Base-by-base conservation (phyloP, 2,113 vertebrate species). In the Zosterops hypoxanthus region DNA sequence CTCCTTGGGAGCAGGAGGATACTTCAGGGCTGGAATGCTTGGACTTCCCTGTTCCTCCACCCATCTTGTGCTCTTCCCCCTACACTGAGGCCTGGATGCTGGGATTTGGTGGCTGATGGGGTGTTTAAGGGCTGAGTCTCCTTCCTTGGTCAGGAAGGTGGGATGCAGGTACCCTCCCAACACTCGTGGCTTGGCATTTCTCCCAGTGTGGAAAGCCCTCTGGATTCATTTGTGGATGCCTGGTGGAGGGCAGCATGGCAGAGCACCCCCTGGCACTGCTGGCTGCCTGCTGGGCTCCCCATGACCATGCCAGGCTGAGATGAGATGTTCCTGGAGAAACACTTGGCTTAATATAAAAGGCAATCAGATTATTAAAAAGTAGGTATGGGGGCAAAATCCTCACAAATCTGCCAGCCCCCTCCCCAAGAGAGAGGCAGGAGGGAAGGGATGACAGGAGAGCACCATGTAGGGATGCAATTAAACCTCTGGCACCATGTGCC, bases 31-130 rank as follows among this genome's bases (percentile, higher is more conserved):
- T 23, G 22, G 56, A 56, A 12, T 87, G 33, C 44, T 68, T 1
- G 2, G 14, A 13, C 8, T 78, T 68, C 8, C 23, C n/a, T 26
- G 12, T 85, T 90, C 29, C 36, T 52, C 50, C 31, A 3, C 28
- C 33, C 4, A 6, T 16, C 11, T 28, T 0, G 0, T 0, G 0
- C 64, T 60, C 12, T 28, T n/a, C 0, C 3, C 20, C 15, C 33
- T 34, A 0, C 5, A 2, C 36, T 18, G 16, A 31, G 36, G 29
- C 4, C 18, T 59, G 29, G 29, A 4, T 18, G 17, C 19, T 31
- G 59, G 68, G n/a, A 8, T 70, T 23, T 46, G 31, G 25, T 80
- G 36, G n/a, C n/a, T 64, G 46, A 34, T 6, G 5, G 18, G 16
- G 2, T 20, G 14, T 61, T 70, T 26, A 9, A 49, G 41, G 29